Percentiles rank a stretch among this genome's conserved stretches.
Evolutionary conservation across 2,113 vertebrate species (phyloP).

Genomic region (Pristiophorus japonicus): DNA sequence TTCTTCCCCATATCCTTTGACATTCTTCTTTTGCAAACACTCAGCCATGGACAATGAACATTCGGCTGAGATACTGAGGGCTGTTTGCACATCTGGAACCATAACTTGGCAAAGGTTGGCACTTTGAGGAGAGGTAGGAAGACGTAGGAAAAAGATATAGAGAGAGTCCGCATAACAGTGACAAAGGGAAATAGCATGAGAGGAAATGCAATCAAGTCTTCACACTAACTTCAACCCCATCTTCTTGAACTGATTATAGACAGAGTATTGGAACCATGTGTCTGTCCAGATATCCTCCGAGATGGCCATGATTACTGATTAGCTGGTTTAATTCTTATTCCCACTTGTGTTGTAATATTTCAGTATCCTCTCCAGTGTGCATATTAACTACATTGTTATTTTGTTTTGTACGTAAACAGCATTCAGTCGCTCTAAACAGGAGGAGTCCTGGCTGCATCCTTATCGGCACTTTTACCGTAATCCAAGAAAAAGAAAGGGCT

Average conservation of each 20-base stretch:
- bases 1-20: not conserved
- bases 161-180: not conserved
- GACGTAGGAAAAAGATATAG: not conserved
- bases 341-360: not conserved
- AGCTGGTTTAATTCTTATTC: conserved; percentile 9
- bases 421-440: not conserved
- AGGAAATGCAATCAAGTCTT: not conserved
- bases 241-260: not conserved
- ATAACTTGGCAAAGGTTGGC: not conserved
- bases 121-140: no score
- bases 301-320: not conserved
- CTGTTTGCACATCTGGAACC: not conserved
- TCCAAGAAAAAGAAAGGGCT: not conserved
- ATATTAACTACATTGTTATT: not conserved
- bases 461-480: not conserved
- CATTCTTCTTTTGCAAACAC: not conserved
- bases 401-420: not conserved
- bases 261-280: not conserved
- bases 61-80: not conserved
- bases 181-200: not conserved
- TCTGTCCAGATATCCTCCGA: conserved; percentile 12
- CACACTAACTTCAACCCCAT: not conserved
- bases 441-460: no score
- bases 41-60: not conserved
- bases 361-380: not conserved